These are phyloP conservation scores for Halocaridina rubra DNA, from an alignment of 2,888 invertebrate species.

Conservation along the genomic window DNA sequence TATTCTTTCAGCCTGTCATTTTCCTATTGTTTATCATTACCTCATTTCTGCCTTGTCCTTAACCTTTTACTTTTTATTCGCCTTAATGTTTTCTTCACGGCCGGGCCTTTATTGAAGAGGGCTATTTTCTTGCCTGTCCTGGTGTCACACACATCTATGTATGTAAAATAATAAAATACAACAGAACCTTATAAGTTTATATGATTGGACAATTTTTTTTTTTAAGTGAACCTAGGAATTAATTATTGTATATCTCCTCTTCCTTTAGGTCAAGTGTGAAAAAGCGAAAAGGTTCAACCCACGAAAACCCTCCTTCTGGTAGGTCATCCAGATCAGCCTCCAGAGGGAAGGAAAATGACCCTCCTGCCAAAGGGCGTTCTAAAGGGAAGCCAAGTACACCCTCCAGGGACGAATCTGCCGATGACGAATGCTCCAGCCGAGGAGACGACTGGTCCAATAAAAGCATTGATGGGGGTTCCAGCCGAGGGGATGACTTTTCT, in stretches of 20 bases:
- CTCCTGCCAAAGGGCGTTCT: not conserved
- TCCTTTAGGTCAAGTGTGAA: conserved; percentile 5
- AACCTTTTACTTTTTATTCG: no score
- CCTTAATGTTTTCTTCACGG: no score
- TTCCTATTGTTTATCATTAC: no score
- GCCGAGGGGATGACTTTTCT: not conserved
- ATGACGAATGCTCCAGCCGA: not conserved
- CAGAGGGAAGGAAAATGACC: conserved; percentile 25
- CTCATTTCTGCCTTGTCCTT: no score
- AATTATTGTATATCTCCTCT: not conserved
- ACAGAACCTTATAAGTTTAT: no score
- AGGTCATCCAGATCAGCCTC: conserved; percentile 14
- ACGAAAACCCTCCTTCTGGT: conserved; percentile 42
- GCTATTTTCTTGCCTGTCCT: no score
- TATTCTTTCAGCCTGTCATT: no score
- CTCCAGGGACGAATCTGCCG: not conserved
- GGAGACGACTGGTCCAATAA: not conserved
- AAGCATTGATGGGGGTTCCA: not conserved
- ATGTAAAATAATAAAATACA: no score
- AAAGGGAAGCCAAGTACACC: not conserved
- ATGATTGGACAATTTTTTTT: not conserved
- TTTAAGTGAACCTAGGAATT: no score
- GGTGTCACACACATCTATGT: no score
- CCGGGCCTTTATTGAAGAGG: no score
- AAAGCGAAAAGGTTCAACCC: not conserved